Evolutionary conservation across 2,113 vertebrate species (phyloP).

Genomic region (Solea solea): DNA sequence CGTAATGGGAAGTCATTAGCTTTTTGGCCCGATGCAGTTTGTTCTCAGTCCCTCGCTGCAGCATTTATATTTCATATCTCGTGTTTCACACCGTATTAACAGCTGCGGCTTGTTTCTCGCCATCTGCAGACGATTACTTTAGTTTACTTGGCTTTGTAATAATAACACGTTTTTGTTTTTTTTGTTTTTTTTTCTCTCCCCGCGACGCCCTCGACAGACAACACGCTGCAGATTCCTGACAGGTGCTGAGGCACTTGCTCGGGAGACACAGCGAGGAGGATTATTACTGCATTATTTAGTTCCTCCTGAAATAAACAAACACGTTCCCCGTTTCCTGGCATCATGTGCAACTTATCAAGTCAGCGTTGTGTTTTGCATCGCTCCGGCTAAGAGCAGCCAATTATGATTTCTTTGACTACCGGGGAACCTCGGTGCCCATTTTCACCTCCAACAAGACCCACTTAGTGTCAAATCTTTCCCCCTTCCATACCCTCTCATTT

Average conservation of each 20-base stretch:
- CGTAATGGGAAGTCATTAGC: constrained; percentile 77
- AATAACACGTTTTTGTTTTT: constrained; percentile 72
- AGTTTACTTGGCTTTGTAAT: constrained; percentile 84
- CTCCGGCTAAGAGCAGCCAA: constrained; percentile 69
- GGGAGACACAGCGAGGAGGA: constrained; percentile 76
- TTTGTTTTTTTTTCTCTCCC: constrained; percentile 42
- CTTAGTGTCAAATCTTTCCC: constrained; percentile 70
- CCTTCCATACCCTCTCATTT: constrained; percentile 75
- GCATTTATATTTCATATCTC: constrained; percentile 83
- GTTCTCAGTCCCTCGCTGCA: constrained; percentile 75
- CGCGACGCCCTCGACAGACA: constrained; percentile 80
- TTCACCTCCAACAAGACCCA: constrained; percentile 70
- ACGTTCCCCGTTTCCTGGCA: constrained; percentile 69
- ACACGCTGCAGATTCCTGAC: constrained; percentile 78
- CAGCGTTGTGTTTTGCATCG: constrained; percentile 70
- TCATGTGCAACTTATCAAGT: constrained; percentile 66
- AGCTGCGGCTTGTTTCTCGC: constrained; percentile 82
- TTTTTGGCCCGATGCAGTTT: constrained; percentile 73
- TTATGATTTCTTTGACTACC: constrained; percentile 72
- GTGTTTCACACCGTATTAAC: constrained; percentile 84
- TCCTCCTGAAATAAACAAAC: constrained; percentile 80
- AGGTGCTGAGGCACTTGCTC: constrained; percentile 82
- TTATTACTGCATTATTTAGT: constrained; percentile 85
- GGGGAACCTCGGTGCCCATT: constrained; percentile 54
- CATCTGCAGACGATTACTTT: constrained; percentile 84